phyloP scores from a whole-genome alignment of 2,888 invertebrate genomes.

The Luffia ferchaultella region DNA sequence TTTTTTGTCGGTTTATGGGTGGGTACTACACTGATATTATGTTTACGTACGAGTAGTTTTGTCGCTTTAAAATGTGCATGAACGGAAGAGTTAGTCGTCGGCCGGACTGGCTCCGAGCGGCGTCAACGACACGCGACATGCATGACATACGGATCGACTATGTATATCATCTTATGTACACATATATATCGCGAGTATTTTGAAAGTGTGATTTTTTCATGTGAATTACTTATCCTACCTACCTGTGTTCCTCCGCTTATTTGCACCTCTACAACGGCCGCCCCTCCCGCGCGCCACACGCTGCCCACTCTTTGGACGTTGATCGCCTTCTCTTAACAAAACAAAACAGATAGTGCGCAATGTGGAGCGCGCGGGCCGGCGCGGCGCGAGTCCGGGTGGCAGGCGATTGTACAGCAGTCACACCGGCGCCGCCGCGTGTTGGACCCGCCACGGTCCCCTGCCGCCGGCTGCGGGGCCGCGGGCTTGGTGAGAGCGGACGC shows the following conservation, averaged over 20 bases:
- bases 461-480: conserved; percentile 28
- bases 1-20: conserved; percentile 54
- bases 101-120: conserved; percentile 27
- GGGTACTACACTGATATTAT: conserved; percentile 65
- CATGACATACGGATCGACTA: conserved; percentile 20
- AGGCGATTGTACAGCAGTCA: conserved; percentile 50
- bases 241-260: conserved; percentile 54
- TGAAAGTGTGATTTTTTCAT: conserved; percentile 57
- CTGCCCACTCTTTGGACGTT: conserved; percentile 3
- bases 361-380: neutral
- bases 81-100: conserved; percentile 43
- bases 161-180: conserved; percentile 37
- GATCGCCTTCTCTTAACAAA: conserved; percentile 9
- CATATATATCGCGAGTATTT: conserved; percentile 49
- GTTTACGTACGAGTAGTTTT: conserved; percentile 62
- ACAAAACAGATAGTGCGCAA: neutral
- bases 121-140: conserved; percentile 3
- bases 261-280: conserved; percentile 30
- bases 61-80: conserved; percentile 63
- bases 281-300: conserved; percentile 7
- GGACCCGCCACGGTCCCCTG: conserved; percentile 27
- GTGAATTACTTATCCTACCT: conserved; percentile 56
- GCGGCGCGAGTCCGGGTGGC: conserved; percentile 24
- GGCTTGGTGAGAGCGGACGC: no score
- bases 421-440: conserved; percentile 43